Evolutionary conservation across 2,888 invertebrate genomes (phyloP), one percentile per base, ranked within the genome.

Genomic region (Lottia gigantea): DNA sequence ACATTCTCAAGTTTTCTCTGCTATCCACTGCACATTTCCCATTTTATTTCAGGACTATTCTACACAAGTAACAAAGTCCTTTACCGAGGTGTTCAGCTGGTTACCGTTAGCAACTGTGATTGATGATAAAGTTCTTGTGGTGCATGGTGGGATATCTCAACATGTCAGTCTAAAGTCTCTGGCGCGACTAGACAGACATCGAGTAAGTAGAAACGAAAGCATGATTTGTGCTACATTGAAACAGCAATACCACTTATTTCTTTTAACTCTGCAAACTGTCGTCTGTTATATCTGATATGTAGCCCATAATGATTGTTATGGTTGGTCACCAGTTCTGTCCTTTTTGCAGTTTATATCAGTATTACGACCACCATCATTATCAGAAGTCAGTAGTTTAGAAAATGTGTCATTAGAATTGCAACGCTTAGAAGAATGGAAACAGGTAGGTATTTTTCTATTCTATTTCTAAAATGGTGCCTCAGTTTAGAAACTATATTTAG

Each of bases 91-190:
- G 46, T 97, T 96, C 89, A 92, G 95, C 74, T 96, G 96, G 95
- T 91, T 97, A 74, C 97, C 97, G 0, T 90, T 97, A 72, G 96
- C 95, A 66, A 95, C 96, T 16, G 92, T 97, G 76, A 93, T 97
- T 84, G 96, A 97, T 89, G 93, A 94, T 86, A 92, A 95, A 79
- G 94, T 96, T 64, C 91, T 97, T 71, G 94, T 97, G 67, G 95
- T 95, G 7, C 97, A 97, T 85, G 97, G 97, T 0, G 97, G 97
- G 40, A 94, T 97, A 81, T 96, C 96, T 0, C 94, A 95, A 86
- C 92, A 92, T 74, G 96, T 95, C 0, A 94, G 96, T 89, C 90
- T 97, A 77, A 75, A 80, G 6, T 91, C 93, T 88, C 92, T 97
- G 76, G 92, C 92, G 77, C 93, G 92, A 80, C 91, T 96, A 49